Percentiles rank a stretch among this genome's conserved stretches.
phyloP scores from a whole-genome alignment of 2,888 invertebrate genomes.

The Caenorhabditis uteleia region DNA sequence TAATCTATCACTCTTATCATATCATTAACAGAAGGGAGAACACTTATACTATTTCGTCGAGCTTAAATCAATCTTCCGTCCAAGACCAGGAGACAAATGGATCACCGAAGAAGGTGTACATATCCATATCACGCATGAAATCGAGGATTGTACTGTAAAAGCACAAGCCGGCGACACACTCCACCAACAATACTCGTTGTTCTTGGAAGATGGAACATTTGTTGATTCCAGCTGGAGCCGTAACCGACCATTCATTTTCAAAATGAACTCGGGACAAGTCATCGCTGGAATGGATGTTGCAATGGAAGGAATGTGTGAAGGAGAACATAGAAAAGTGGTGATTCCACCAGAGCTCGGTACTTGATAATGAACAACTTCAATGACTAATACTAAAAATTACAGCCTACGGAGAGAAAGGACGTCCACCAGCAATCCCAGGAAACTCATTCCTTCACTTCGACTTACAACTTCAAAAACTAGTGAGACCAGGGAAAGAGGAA shows the following conservation, averaged over 20 bases:
- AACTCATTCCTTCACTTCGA: slow-evolving; percentile 67
- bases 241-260: slow-evolving; percentile 66
- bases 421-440: slow-evolving; percentile 61
- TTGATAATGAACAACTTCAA: slow-evolving; percentile 1
- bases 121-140: slow-evolving; percentile 62
- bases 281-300: slow-evolving; percentile 67
- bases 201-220: slow-evolving; percentile 66
- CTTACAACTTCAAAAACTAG: slow-evolving; percentile 60
- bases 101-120: slow-evolving; percentile 65
- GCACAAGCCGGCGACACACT: slow-evolving; percentile 62
- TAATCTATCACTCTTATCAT: background rate
- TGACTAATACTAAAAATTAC: slow-evolving; percentile 3
- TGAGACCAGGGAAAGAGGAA: slow-evolving; percentile 56
- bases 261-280: slow-evolving; percentile 57
- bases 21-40: slow-evolving; percentile 53
- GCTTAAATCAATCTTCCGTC: slow-evolving; percentile 67
- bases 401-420: slow-evolving; percentile 67
- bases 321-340: slow-evolving; percentile 62
- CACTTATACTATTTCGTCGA: slow-evolving; percentile 68
- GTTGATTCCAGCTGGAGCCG: slow-evolving; percentile 64
- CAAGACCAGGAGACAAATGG: slow-evolving; percentile 67
- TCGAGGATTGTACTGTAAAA: slow-evolving; percentile 57
- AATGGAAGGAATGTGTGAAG: slow-evolving; percentile 68
- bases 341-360: slow-evolving; percentile 65
- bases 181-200: slow-evolving; percentile 67